phyloP scores from a whole-genome alignment of 2,113 vertebrate species.

The Protobothrops mucrosquamatus region DNA sequence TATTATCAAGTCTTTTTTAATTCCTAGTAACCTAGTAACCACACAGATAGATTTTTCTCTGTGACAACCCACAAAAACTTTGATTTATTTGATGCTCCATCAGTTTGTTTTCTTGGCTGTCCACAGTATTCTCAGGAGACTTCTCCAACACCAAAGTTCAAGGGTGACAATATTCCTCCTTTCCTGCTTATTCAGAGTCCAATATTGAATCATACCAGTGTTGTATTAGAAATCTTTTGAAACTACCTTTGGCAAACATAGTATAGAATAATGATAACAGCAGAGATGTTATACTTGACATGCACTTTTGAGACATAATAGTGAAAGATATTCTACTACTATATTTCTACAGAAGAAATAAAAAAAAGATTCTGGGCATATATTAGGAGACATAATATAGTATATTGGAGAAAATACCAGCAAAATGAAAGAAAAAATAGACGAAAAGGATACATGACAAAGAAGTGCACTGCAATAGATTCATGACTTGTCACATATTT shows the following conservation, averaged over 20 bases:
- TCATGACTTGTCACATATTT: neutral
- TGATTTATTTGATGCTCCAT: neutral
- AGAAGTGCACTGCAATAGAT: neutral
- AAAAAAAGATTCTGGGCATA: neutral
- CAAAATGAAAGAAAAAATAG: neutral
- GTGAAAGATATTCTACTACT: neutral
- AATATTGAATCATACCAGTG: neutral
- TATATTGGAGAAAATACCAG: neutral
- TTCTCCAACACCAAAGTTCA: neutral
- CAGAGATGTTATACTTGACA: neutral
- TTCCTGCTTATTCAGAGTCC: neutral
- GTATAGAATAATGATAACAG: neutral
- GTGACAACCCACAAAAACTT: neutral
- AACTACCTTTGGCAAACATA: neutral
- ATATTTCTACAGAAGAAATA: neutral
- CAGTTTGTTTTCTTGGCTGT: neutral
- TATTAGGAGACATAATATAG: neutral
- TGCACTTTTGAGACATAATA: neutral
- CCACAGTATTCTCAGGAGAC: neutral
- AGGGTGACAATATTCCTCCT: neutral
- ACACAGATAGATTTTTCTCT: neutral
- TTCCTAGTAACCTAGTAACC: neutral
- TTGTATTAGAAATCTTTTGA: neutral
- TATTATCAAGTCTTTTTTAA: neutral
- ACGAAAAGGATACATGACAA: neutral